Conservation (phyloP, 2,113 vertebrate genomes). For the Pampusana beccarii region DNA sequence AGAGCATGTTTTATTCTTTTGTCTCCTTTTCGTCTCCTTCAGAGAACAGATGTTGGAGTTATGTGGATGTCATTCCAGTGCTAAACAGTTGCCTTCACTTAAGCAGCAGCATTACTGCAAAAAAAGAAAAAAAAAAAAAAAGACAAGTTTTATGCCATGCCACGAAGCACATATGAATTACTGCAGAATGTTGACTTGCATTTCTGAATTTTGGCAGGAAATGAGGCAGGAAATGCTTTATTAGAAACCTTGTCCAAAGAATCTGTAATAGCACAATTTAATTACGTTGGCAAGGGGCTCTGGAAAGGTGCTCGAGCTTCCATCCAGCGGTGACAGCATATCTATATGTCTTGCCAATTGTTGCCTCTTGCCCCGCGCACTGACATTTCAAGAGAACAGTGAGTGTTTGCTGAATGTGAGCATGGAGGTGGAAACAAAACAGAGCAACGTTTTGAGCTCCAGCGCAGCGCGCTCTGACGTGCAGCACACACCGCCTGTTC, state of each 20-base stretch:
- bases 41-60: not conserved
- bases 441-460: not conserved
- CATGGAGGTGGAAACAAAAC: not conserved
- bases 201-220: constrained; percentile 10
- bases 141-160: not conserved
- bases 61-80: not conserved
- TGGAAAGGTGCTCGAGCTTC: not conserved
- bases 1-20: not conserved
- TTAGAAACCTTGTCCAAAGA: not conserved
- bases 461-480: not conserved
- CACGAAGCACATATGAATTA: not conserved
- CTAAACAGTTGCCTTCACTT: not conserved
- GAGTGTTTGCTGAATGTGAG: not conserved
- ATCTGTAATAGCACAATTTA: not conserved
- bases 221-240: constrained; percentile 3
- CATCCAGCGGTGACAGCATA: fast-evolving
- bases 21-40: not conserved
- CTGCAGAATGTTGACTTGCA: not conserved
- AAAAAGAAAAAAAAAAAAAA: not conserved
- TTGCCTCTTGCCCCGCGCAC: not conserved
- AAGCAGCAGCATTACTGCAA: not conserved
- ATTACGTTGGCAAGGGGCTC: not conserved
- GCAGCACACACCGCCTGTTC: not conserved
- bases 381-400: not conserved
- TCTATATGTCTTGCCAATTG: not conserved